These are phyloP conservation scores for Zaprionus davidi DNA, from an alignment of 1,140 invertebrate species.

Conservation along the genomic window DNA sequence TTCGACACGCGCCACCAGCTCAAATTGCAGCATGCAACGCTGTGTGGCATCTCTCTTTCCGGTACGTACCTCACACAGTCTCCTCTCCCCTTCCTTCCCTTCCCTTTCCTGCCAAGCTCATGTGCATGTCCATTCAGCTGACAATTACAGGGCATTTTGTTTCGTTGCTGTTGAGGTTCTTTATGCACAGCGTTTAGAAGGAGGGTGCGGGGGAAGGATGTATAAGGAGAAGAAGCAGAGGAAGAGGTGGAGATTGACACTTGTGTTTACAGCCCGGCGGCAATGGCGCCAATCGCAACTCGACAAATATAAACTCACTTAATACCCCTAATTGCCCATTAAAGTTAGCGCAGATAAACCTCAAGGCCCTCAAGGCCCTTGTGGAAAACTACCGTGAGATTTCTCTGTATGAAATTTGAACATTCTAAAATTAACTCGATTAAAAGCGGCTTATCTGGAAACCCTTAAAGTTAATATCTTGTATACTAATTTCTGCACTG, in stretches of 20 bases:
- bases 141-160: constrained; percentile 69
- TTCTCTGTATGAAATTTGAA: background rate
- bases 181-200: constrained; percentile 54
- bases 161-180: constrained; percentile 43
- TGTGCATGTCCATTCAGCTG: constrained; percentile 63
- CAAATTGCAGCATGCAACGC: constrained; percentile 41
- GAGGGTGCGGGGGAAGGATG: no score
- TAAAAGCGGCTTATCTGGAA: constrained; percentile 2
- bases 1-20: constrained; percentile 68
- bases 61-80: background rate
- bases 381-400: background rate
- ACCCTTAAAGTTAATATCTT: background rate
- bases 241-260: background rate
- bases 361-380: constrained; percentile 46
- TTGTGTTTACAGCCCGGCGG: background rate
- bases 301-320: constrained; percentile 7
- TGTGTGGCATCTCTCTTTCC: constrained; percentile 6
- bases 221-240: background rate
- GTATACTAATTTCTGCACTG: constrained; percentile 2
- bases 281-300: constrained; percentile 23
- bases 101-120: constrained; percentile 5
- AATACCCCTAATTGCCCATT: constrained; percentile 62
- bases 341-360: constrained; percentile 64
- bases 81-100: background rate
- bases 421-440: background rate